Evolutionary conservation across 2,888 invertebrate species (phyloP), one percentile per base, ranked within the genome.

Genomic region (Parapristionchus giblindavisi): DNA sequence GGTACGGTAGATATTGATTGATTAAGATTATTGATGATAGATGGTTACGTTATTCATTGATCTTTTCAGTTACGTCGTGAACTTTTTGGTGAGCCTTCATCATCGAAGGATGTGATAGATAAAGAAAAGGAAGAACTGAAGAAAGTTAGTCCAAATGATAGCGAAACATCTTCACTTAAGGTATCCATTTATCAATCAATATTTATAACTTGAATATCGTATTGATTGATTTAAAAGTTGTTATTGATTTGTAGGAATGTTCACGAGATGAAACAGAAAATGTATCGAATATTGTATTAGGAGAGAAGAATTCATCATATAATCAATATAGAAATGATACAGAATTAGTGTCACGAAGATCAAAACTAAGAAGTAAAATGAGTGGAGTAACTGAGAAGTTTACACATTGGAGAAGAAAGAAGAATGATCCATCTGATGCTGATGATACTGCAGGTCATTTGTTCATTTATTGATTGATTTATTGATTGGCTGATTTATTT

Each of bases 371-470:
- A 2, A 54, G 54, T 52, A 70, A 54, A 29, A 70, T 70, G 70
- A 70, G 70, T 38, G 70, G 70, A 77, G 83, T 85, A 43, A 79
- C 80, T 3, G 85, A 85, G 58, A 85, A 84, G 77, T 77, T 84
- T 48, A 79, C 74, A 60, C 81, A 80, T 78, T 68, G 80, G 48
- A 76, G 75, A 40, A 65, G 48, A 17, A 76, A 75, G 34, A 82
- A 79, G 68, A 81, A 80, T 58, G 77, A 78, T 11, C 38, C 63
- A 14, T 32, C 29, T 21, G 74, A 56, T 32, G 74, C 48, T 29
- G 66, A 66, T 21, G 38, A 51, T 11, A 66, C 17, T 6, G 70
- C 32, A 3, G 70, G 40, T 11, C 14, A 54, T 48, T 11, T 11
- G 48, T 14, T 11, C 17, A 48, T 48, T 11, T 48, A 14, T 11